These are phyloP conservation scores for Notocelia uddmanniana DNA, from an alignment of 2,888 invertebrate genomes.

Conservation along the genomic window DNA sequence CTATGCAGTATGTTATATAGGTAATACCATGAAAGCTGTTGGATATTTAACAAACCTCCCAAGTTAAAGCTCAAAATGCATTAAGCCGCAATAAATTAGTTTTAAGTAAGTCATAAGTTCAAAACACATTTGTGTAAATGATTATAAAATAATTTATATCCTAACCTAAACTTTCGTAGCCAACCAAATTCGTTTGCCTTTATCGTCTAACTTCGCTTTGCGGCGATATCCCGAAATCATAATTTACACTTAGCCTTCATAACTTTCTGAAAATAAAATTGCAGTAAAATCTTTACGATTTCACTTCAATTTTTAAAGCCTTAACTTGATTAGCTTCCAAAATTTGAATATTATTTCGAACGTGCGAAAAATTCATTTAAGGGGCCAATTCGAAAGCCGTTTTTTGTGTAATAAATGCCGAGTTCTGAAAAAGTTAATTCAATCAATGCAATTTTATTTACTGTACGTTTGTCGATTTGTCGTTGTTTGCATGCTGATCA, in stretches of 20 bases:
- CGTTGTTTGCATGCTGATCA: slow-evolving; percentile 21
- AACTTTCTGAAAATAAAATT: slow-evolving; percentile 19
- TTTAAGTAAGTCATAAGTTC: too few species aligned
- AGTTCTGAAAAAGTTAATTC: slow-evolving; percentile 27
- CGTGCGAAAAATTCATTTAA: slow-evolving; percentile 19
- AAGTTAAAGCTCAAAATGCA: too few species aligned
- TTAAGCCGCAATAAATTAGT: too few species aligned
- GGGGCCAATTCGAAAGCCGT: slow-evolving; percentile 5
- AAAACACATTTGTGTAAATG: too few species aligned
- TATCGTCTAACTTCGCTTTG: background rate
- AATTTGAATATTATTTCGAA: slow-evolving; percentile 21
- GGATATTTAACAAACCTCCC: too few species aligned
- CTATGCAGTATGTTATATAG: too few species aligned
- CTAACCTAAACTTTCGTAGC: slow-evolving; percentile 5
- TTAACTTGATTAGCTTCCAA: slow-evolving; percentile 27
- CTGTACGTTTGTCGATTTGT: slow-evolving; percentile 20
- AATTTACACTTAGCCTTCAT: slow-evolving; percentile 1
- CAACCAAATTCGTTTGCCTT: slow-evolving; percentile 16
- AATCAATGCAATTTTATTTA: slow-evolving; percentile 28
- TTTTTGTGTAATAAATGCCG: slow-evolving; percentile 21
- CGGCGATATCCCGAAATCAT: background rate
- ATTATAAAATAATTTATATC: background rate
- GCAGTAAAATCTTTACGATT: slow-evolving; percentile 15
- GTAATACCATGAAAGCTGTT: too few species aligned
- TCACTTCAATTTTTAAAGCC: slow-evolving; percentile 1